phyloP scores from a whole-genome alignment of 2,113 vertebrate genomes.

The Tauraco erythrolophus region DNA sequence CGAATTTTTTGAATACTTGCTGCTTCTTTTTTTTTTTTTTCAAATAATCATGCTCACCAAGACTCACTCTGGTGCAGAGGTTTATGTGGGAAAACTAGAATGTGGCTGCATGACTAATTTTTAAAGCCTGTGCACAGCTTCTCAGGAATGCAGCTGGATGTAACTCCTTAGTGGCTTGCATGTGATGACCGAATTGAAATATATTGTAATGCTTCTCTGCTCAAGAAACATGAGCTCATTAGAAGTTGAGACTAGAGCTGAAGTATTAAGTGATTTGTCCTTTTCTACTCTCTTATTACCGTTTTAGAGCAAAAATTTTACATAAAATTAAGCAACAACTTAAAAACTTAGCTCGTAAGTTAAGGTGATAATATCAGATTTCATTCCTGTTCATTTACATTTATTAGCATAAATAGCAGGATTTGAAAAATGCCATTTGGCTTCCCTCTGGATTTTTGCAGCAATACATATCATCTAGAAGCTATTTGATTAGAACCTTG shows the following conservation, averaged over 20 bases:
- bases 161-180: slow-evolving; percentile 23
- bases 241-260: not conserved
- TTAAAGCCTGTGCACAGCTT: slow-evolving; percentile 50
- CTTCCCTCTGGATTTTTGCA: slow-evolving; percentile 36
- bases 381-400: slow-evolving; percentile 44
- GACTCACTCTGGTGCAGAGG: not conserved
- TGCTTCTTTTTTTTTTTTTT: not conserved
- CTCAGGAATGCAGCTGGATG: slow-evolving; percentile 60
- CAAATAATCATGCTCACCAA: slow-evolving; percentile 36
- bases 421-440: slow-evolving; percentile 11
- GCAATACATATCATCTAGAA: slow-evolving; percentile 24
- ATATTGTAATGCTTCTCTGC: not conserved
- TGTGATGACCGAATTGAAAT: slow-evolving; percentile 57
- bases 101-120: slow-evolving; percentile 63
- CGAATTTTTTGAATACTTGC: slow-evolving; percentile 61
- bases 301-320: slow-evolving; percentile 63
- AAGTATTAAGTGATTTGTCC: slow-evolving; percentile 22
- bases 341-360: slow-evolving; percentile 47
- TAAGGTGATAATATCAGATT: slow-evolving; percentile 50
- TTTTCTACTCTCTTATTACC: slow-evolving; percentile 59
- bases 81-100: slow-evolving; percentile 59
- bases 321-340: slow-evolving; percentile 60
- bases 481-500: slow-evolving; percentile 59
- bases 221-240: not conserved
- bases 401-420: slow-evolving; percentile 54